phyloP scores from a whole-genome alignment of 2,797 vertebrate species.

The Pangasius mekongensis region DNA sequence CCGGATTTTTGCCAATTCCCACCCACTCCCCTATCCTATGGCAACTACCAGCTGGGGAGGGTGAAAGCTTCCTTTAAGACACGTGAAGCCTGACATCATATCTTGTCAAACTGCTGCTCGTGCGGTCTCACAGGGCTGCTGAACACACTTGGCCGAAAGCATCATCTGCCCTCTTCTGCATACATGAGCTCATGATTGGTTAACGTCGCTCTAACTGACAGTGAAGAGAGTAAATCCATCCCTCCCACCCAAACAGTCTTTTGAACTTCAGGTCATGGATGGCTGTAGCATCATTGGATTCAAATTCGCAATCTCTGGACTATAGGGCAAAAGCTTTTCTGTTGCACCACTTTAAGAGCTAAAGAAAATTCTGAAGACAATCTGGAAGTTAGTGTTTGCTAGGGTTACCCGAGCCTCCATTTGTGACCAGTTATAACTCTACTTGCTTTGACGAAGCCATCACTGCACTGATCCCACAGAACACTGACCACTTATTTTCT shows the following conservation, averaged over 20 bases:
- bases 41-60: background rate
- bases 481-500: slow-evolving; percentile 42
- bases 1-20: background rate
- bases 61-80: background rate
- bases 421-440: background rate
- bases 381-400: background rate
- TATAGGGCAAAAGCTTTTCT: background rate
- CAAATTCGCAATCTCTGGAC: background rate
- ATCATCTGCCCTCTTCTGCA: background rate
- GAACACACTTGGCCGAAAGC: background rate
- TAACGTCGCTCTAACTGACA: slow-evolving; percentile 6
- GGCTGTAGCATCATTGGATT: background rate
- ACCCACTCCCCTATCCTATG: background rate
- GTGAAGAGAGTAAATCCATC: background rate
- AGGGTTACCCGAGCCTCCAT: background rate
- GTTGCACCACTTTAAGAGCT: background rate
- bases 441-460: slow-evolving; percentile 28
- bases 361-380: slow-evolving; percentile 3
- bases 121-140: background rate
- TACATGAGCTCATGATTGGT: background rate
- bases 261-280: background rate
- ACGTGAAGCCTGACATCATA: background rate
- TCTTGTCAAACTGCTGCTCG: slow-evolving; percentile 9
- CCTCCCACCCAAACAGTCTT: background rate
- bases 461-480: slow-evolving; percentile 20